These are phyloP conservation scores for Andrena cerasifolii DNA, from an alignment of 1,140 invertebrate genomes.

Conservation along the genomic window DNA sequence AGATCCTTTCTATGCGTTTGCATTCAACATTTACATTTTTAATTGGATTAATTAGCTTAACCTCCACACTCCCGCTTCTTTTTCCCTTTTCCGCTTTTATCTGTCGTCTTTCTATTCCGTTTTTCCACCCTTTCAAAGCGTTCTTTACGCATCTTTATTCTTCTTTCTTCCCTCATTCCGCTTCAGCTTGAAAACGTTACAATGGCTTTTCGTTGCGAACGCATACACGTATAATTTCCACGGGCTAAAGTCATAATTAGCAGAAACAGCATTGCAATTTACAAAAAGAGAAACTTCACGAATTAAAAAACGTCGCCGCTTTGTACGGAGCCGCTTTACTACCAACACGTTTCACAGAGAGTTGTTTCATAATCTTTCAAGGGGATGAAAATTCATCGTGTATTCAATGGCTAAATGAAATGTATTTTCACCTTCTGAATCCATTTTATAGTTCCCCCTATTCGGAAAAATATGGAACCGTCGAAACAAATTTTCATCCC, in stretches of 20 bases:
- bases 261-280: constrained; percentile 16
- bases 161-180: constrained; percentile 14
- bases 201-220: constrained; percentile 30
- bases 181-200: constrained; percentile 5
- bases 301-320: neutral
- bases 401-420: no score
- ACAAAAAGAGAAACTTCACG: constrained; percentile 8
- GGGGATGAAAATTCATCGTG: no score
- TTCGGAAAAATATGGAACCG: no score
- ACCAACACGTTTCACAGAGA: no score
- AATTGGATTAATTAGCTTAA: constrained; percentile 42
- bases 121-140: constrained; percentile 15
- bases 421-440: no score
- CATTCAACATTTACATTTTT: constrained; percentile 30
- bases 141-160: constrained; percentile 31
- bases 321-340: neutral
- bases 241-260: constrained; percentile 11
- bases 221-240: neutral
- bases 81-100: neutral
- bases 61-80: neutral
- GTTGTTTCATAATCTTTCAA: no score
- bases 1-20: neutral
- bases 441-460: no score
- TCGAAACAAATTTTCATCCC: no score
- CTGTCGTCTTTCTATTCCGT: neutral